A percentile compares a stretch with the other conserved stretches of the same genome.
These are phyloP conservation scores for Seira musarum DNA, from an alignment of 2,888 invertebrate species.

Conservation along the genomic window DNA sequence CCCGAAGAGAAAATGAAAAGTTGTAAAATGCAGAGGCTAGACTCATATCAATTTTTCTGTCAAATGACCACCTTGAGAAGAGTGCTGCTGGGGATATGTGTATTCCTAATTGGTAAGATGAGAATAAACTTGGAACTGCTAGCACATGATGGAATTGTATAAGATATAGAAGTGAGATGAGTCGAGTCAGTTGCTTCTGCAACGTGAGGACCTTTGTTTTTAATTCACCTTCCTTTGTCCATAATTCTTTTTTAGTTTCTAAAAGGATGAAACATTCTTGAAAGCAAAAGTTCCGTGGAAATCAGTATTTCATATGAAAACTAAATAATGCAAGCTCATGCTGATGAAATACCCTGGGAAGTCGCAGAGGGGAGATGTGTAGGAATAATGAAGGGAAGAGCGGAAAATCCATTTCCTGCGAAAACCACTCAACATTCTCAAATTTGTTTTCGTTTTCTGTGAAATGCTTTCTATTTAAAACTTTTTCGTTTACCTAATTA, in stretches of 20 bases:
- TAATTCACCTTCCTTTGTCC: no score
- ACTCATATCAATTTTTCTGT: slow-evolving; percentile 34
- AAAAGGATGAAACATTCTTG: no score
- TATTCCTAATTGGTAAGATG: slow-evolving; percentile 52
- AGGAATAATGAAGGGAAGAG: not conserved
- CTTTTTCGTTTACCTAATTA: not conserved
- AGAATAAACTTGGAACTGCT: no score
- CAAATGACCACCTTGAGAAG: slow-evolving; percentile 40
- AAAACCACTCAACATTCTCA: not conserved
- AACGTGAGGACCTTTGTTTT: no score
- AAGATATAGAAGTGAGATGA: no score
- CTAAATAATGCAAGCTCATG: no score
- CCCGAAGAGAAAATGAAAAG: slow-evolving; percentile 40
- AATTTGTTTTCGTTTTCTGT: not conserved
- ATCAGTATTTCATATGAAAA: no score
- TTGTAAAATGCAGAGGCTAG: slow-evolving; percentile 32
- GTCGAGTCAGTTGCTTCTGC: no score
- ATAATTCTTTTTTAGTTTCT: no score
- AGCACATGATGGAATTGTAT: no score
- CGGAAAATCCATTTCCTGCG: not conserved
- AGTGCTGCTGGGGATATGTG: slow-evolving; percentile 45
- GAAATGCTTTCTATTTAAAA: not conserved
- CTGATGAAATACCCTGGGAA: not conserved
- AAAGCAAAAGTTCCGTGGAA: no score
- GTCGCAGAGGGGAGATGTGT: not conserved